Conservation (phyloP, 2,797 vertebrate species). For the Cryptoprocta ferox region DNA sequence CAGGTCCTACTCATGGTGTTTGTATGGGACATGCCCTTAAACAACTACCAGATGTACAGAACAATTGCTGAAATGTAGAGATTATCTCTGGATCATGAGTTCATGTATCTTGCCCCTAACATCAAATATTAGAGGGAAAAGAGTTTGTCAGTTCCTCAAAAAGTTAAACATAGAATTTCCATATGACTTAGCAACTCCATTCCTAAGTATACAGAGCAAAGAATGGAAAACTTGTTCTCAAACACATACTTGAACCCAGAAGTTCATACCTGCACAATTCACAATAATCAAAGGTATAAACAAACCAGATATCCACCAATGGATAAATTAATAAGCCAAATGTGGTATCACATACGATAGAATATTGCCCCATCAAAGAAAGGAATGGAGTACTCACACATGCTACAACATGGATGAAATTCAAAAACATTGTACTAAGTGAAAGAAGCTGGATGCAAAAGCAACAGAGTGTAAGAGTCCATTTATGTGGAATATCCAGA, state of each 20-base stretch:
- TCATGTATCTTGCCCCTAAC: background rate
- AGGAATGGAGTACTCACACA: background rate
- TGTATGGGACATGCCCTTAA: background rate
- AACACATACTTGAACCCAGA: background rate
- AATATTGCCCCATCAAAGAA: background rate
- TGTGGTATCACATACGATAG: rapidly evolving
- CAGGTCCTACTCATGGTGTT: background rate
- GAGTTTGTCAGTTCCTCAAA: background rate
- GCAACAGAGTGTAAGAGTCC: background rate
- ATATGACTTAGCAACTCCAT: background rate
- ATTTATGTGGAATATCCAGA: background rate
- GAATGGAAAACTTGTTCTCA: background rate
- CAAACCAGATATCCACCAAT: background rate
- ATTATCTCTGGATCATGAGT: background rate
- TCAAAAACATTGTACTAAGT: background rate
- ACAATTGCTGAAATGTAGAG: background rate
- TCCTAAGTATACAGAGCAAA: background rate
- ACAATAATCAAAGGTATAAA: background rate
- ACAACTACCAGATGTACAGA: background rate
- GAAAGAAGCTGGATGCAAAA: background rate
- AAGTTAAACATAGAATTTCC: background rate
- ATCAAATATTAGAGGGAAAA: background rate
- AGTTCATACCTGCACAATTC: too few relatives aligned
- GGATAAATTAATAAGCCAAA: background rate
- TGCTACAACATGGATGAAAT: background rate